Conservation (phyloP, 2,797 vertebrate species). For the Cuculus canorus region DNA sequence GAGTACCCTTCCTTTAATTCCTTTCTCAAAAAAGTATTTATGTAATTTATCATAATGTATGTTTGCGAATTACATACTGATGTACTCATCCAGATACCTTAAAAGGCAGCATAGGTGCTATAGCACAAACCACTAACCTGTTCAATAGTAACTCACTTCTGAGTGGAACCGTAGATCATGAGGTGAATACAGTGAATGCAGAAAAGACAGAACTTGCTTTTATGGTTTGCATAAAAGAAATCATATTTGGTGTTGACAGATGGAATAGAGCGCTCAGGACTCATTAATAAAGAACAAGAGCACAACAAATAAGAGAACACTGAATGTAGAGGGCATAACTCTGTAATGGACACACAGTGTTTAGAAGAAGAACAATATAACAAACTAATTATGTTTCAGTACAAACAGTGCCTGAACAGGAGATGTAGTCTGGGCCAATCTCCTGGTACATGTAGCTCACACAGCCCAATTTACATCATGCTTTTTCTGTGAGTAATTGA, state of each 20-base stretch:
- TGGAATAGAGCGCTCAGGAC: conserved; percentile 14
- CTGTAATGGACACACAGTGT: neutral
- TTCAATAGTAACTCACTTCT: neutral
- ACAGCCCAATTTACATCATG: neutral
- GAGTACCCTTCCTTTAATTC: neutral
- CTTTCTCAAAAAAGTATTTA: neutral
- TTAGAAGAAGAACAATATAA: conserved; percentile 14
- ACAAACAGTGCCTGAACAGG: conserved; percentile 34
- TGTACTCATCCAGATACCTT: neutral
- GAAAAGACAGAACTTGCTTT: conserved; percentile 5
- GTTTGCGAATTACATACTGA: neutral
- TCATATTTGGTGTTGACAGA: conserved; percentile 23
- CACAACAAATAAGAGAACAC: conserved; percentile 30
- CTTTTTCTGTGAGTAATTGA: neutral
- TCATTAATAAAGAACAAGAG: neutral
- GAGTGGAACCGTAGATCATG: neutral
- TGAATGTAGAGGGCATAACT: conserved; percentile 12
- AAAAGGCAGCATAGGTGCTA: neutral
- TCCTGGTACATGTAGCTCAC: neutral
- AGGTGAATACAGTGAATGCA: neutral
- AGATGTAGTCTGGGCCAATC: neutral
- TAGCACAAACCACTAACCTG: neutral
- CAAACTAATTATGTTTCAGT: conserved; percentile 41
- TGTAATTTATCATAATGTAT: neutral
- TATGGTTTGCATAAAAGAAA: neutral